Evolutionary conservation across 1,140 invertebrate species (phyloP), one percentile per base, ranked within the genome.

Genomic region (Trachymyrmex cornetzi): DNA sequence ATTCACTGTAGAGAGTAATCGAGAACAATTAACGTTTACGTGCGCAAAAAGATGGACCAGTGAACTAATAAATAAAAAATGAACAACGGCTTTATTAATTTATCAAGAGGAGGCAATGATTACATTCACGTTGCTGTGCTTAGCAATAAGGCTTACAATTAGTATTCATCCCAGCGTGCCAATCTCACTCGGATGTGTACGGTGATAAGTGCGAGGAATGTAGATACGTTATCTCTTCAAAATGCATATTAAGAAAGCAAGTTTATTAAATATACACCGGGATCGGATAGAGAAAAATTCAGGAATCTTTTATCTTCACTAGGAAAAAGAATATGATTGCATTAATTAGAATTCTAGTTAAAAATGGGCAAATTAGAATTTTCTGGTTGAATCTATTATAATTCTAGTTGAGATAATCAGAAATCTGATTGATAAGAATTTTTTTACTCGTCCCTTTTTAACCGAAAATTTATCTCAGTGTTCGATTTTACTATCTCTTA

Each of bases 81-180:
- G 19, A 48, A 77, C 57, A 22, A n/a, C 0, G 1, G 7, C 30
- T 44, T 63, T 77, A 77, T 77, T 77, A 44, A 63, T 77, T 63
- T 27, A 3, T 48, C 55, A 0, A 63, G 24, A 16, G 19, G 50
- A 74, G 11, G 14, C 53, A 22, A 22, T 55, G 72, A 11, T 59
- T 34, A 0, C 30, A 6, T 34, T 34, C 30, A 53, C 72, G 11
- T 59, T 16, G 5, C 16, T 27, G 16, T 16, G 34, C 30, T 63
- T 48, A 11, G 34, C 34, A 27, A 63, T 11, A 9, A 19, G 24
- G 6, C 24, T 77, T 48, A 27, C 30, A 34, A 34, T 34, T 34
- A 34, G 19, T 16, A 44, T 48, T 14, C 57, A 24, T 63, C 38
- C 34, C 1, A 2, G 30, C 16, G 12, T n/a, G 61, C 44, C 34